Conservation (phyloP, 2,797 vertebrate species). For the Sebastes trivittatus region DNA sequence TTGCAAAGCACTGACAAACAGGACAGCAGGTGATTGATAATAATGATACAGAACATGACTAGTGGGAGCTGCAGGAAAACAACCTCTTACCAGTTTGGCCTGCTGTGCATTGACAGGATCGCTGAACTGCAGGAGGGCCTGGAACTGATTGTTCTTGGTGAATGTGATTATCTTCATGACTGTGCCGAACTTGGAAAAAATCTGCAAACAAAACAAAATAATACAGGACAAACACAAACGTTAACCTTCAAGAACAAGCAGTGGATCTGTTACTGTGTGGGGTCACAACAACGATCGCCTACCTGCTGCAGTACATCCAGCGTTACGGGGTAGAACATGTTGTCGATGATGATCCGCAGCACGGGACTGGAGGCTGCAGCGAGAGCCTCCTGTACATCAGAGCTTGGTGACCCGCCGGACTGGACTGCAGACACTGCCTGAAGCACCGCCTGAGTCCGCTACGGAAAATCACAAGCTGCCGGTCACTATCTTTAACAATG, state of each 20-base stretch:
- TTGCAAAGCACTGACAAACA: not conserved
- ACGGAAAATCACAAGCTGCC: slow-evolving; percentile 9
- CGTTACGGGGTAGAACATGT: slow-evolving; percentile 99
- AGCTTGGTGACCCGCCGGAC: slow-evolving; percentile 89
- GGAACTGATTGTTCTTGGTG: slow-evolving; percentile 99
- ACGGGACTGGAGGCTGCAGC: slow-evolving; percentile 93
- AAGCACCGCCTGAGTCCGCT: slow-evolving; percentile 93
- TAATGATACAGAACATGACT: not conserved
- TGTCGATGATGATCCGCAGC: slow-evolving; percentile 97
- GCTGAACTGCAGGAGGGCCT: slow-evolving; percentile 95
- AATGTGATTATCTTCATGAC: slow-evolving; percentile 99
- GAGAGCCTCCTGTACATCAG: slow-evolving; percentile 90
- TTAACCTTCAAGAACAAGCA: not conserved
- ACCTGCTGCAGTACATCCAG: slow-evolving; percentile 98
- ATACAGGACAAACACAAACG: not conserved
- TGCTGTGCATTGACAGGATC: slow-evolving; percentile 95
- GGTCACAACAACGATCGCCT: not conserved
- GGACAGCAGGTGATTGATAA: not conserved
- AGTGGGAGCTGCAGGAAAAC: not conserved
- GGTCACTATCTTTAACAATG: not conserved
- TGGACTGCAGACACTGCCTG: slow-evolving; percentile 93
- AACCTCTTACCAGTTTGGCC: slow-evolving; percentile 90
- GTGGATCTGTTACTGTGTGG: not conserved
- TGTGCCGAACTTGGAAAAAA: slow-evolving; percentile 98
- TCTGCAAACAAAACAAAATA: slow-evolving; percentile 79